These are phyloP conservation scores for Cassiopea andromeda DNA, from an alignment of 30 jellyfish, hydroid and myxozoan species.

Conservation along the genomic window DNA sequence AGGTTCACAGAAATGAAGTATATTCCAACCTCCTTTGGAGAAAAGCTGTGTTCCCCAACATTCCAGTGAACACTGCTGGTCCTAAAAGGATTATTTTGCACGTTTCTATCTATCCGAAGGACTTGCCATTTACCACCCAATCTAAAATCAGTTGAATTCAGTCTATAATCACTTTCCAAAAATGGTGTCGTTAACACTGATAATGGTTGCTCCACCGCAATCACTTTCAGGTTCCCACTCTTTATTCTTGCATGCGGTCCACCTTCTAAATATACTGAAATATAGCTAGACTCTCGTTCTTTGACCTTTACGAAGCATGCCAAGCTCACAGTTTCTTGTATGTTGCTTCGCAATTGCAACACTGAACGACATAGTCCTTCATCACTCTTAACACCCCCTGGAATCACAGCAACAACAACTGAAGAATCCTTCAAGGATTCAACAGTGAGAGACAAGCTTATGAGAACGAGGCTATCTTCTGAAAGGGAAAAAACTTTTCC, in stretches of 20 bases:
- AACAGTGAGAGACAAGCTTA: constrained; percentile 40
- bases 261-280: constrained; percentile 25
- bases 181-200: constrained; percentile 19
- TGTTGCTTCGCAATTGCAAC: neutral
- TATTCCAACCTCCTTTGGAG: constrained; percentile 57
- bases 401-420: constrained; percentile 34
- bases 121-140: constrained; percentile 14
- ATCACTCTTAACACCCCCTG: constrained; percentile 41
- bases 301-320: constrained; percentile 32
- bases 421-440: neutral
- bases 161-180: neutral
- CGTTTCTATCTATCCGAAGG: neutral
- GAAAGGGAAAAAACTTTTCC: constrained; percentile 44
- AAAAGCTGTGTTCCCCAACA: constrained; percentile 11
- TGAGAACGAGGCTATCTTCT: constrained; percentile 31
- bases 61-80: constrained; percentile 31
- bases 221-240: constrained; percentile 24
- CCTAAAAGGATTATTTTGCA: constrained; percentile 15
- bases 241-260: neutral
- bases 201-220: constrained; percentile 23
- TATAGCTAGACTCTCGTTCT: constrained; percentile 18
- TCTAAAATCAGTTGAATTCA: neutral
- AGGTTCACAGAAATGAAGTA: constrained; percentile 50
- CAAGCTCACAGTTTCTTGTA: neutral
- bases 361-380: constrained; percentile 2